Conservation (phyloP, 2,797 vertebrate genomes). For the Pogonophryne albipinna region DNA sequence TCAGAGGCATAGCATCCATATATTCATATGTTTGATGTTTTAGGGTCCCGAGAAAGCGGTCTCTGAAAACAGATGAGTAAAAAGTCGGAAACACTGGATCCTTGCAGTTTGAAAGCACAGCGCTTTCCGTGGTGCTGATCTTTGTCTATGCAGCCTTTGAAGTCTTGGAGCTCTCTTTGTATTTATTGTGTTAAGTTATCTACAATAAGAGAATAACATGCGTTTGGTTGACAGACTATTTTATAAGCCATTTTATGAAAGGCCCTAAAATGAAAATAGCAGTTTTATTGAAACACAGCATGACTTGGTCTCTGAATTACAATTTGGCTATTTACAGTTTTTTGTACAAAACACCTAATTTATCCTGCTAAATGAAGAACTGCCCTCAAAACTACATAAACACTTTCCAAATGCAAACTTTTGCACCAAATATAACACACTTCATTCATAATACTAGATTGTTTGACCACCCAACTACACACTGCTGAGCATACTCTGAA, state of each 20-base stretch:
- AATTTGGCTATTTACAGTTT: neutral
- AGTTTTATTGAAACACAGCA: no score
- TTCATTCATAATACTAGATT: no score
- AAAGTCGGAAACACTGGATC: neutral
- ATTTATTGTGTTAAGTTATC: rapidly evolving
- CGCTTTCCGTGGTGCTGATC: slow-evolving; percentile 43
- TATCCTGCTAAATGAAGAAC: no score
- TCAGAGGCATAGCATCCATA: no score
- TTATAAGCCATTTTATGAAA: neutral
- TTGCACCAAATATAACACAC: no score
- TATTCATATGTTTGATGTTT: neutral
- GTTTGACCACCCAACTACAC: no score
- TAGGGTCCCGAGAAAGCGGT: neutral
- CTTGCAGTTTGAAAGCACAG: neutral
- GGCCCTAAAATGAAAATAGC: neutral
- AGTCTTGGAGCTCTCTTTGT: rapidly evolving
- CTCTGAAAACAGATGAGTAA: neutral
- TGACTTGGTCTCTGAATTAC: neutral
- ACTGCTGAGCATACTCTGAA: no score
- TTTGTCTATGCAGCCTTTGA: rapidly evolving
- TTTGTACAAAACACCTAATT: no score
- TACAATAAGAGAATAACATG: neutral
- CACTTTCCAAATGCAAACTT: no score
- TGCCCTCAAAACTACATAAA: no score
- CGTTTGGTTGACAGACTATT: neutral